These are phyloP conservation scores for Reticulitermes speratus DNA, from an alignment of 1,140 invertebrate genomes.

Conservation along the genomic window DNA sequence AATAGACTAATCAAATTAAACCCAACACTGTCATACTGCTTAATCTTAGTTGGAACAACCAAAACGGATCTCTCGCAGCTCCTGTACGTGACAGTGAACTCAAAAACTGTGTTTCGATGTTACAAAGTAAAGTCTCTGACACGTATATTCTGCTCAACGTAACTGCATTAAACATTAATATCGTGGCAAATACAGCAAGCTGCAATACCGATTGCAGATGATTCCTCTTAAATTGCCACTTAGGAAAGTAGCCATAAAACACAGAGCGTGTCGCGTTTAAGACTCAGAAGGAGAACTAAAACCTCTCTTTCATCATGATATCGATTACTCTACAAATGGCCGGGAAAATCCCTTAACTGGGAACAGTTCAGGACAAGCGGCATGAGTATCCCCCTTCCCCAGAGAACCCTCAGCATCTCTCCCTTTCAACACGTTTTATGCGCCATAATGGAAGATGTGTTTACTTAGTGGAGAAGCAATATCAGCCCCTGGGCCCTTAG, in stretches of 20 bases:
- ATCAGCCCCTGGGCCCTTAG: neutral
- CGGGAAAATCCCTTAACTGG: slow-evolving; percentile 9
- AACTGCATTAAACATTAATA: no score
- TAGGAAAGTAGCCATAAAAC: neutral
- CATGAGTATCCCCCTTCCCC: neutral
- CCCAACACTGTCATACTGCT: no score
- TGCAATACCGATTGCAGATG: neutral
- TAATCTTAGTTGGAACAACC: no score
- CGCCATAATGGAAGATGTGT: slow-evolving; percentile 18
- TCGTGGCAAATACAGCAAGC: neutral
- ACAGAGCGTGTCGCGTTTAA: neutral
- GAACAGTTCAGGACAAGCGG: neutral
- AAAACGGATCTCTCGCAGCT: no score
- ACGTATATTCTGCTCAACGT: no score
- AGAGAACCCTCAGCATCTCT: neutral
- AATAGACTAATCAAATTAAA: no score
- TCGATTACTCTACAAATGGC: slow-evolving; percentile 15
- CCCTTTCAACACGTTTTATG: slow-evolving; percentile 7
- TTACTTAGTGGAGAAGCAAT: slow-evolving; percentile 12
- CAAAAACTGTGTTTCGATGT: no score
- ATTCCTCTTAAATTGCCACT: slow-evolving; percentile 1
- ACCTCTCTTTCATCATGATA: neutral
- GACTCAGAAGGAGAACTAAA: neutral
- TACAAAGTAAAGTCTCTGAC: no score
- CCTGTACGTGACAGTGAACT: no score